A percentile compares a stretch with the other conserved stretches of the same genome.
Conservation (phyloP, 2,797 vertebrate species). For the Echiichthys vipera region DNA sequence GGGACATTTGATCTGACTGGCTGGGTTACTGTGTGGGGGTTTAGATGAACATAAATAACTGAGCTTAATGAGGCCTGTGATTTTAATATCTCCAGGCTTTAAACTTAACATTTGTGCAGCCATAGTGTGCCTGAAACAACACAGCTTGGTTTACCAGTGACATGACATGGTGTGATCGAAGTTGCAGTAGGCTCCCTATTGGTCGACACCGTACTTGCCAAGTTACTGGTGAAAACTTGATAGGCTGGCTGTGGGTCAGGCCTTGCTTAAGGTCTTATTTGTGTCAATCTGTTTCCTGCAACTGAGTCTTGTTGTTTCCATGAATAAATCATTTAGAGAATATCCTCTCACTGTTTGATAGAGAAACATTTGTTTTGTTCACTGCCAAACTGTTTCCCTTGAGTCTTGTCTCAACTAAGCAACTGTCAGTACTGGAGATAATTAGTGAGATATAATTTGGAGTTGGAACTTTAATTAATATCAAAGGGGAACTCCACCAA, state of each 20-base stretch:
- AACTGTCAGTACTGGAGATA: not conserved
- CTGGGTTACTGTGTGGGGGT: slow-evolving; percentile 17
- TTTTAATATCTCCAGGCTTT: slow-evolving; percentile 70
- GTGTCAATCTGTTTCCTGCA: slow-evolving; percentile 1
- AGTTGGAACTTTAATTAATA: not conserved
- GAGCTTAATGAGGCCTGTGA: slow-evolving; percentile 76
- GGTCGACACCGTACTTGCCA: not conserved
- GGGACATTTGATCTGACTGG: slow-evolving; percentile 67
- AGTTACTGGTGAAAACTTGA: slow-evolving; percentile 25
- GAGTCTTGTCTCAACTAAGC: not conserved
- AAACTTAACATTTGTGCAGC: slow-evolving; percentile 65
- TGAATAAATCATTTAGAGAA: not conserved
- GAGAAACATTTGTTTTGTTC: not conserved
- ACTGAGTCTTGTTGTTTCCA: not conserved
- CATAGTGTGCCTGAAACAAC: slow-evolving; percentile 56
- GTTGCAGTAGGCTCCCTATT: not conserved
- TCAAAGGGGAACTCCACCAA: not conserved
- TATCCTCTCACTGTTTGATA: not conserved
- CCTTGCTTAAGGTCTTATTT: slow-evolving; percentile 1
- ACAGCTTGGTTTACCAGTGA: slow-evolving; percentile 56
- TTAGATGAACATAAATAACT: slow-evolving; percentile 78
- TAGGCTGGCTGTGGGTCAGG: slow-evolving; percentile 6
- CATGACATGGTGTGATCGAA: not conserved
- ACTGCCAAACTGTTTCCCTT: not conserved
- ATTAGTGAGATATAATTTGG: not conserved